A percentile compares a stretch with the other conserved stretches of the same genome.
Evolutionary conservation across 2,888 invertebrate genomes (phyloP).

Genomic region (Marronus borbonicus): DNA sequence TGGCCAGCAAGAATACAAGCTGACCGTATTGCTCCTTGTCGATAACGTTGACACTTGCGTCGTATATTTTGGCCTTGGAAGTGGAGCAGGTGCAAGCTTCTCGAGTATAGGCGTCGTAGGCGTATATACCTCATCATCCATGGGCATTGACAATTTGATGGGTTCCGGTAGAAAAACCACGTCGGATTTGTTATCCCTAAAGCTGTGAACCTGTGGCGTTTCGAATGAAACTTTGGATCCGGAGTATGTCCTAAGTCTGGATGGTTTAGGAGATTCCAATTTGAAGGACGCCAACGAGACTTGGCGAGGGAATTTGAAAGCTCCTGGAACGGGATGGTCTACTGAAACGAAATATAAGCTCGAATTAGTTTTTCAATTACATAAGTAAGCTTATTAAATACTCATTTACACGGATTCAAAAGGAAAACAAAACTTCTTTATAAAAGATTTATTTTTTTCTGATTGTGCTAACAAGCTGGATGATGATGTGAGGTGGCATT

Average conservation of each 20-base stretch:
- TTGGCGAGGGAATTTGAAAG: not conserved
- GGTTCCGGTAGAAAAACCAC: constrained; percentile 1
- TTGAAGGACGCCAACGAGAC: not conserved
- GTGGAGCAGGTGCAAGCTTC: not conserved
- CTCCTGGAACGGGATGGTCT: not conserved
- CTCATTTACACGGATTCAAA: too few species aligned
- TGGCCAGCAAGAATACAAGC: constrained; percentile 88
- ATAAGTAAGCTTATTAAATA: too few species aligned
- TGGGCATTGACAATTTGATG: not conserved
- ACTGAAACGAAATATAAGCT: not conserved
- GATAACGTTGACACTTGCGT: constrained; percentile 32
- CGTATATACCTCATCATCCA: not conserved
- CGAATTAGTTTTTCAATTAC: too few species aligned
- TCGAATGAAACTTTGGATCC: not conserved
- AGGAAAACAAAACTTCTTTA: too few species aligned
- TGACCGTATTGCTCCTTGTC: constrained; percentile 64
- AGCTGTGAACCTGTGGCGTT: not conserved
- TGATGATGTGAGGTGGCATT: too few species aligned
- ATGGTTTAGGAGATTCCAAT: not conserved
- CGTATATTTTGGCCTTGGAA: constrained; percentile 17
- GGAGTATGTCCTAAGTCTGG: not conserved
- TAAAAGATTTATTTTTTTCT: too few species aligned
- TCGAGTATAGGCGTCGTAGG: not conserved
- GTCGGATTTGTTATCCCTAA: not conserved
- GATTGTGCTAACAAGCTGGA: too few species aligned